These are phyloP conservation scores for Bombus affinis DNA, from an alignment of 1,140 invertebrate species.

Conservation along the genomic window DNA sequence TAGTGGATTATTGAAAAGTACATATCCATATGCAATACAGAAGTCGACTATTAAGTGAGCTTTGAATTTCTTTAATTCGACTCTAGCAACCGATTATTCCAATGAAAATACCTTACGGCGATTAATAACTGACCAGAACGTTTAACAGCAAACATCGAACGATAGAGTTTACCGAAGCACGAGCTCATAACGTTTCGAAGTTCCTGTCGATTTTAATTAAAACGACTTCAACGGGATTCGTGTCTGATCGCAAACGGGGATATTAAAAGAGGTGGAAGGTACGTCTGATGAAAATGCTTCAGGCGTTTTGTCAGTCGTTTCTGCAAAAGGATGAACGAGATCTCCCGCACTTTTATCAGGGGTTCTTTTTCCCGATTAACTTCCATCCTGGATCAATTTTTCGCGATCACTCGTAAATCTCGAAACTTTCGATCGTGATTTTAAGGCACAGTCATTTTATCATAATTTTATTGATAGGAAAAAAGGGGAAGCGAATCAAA, in stretches of 20 bases:
- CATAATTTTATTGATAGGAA: too few relatives aligned
- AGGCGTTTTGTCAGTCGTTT: constrained; percentile 28
- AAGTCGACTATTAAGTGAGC: neutral
- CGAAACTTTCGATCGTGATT: neutral
- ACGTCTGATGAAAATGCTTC: constrained; percentile 49
- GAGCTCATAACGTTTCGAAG: neutral
- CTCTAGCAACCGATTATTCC: neutral
- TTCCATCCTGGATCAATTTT: neutral
- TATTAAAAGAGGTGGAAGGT: constrained; percentile 35
- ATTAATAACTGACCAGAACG: constrained; percentile 21
- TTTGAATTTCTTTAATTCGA: neutral
- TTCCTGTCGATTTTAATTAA: constrained; percentile 49
- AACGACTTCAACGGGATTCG: constrained; percentile 14
- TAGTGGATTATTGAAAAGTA: too few relatives aligned
- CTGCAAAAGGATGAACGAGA: constrained; percentile 26
- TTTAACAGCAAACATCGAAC: neutral
- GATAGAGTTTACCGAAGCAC: neutral
- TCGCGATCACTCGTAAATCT: neutral
- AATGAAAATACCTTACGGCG: neutral
- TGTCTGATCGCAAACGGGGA: constrained; percentile 15
- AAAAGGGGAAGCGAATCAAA: too few relatives aligned
- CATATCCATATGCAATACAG: too few relatives aligned
- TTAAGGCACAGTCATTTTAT: too few relatives aligned
- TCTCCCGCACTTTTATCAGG: neutral
- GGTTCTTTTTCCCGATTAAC: neutral